These are phyloP conservation scores for Scolopax rusticola DNA, from an alignment of 2,797 vertebrate genomes.

Conservation along the genomic window DNA sequence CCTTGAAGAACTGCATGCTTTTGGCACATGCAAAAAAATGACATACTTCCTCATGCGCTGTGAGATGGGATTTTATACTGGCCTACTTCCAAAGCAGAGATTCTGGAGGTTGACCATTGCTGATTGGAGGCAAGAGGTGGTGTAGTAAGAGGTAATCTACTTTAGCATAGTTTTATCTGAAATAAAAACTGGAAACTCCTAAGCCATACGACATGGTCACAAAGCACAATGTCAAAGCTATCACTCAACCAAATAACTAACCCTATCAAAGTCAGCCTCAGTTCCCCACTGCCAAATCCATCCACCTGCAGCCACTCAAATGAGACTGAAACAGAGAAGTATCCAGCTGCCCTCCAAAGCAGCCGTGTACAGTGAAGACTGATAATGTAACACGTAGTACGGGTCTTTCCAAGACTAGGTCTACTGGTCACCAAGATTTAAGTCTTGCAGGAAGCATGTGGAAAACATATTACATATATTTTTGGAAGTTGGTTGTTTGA, in stretches of 20 bases:
- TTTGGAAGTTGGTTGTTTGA: not conserved
- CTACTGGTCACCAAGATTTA: not conserved
- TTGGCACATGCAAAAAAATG: not conserved
- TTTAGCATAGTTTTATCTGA: not conserved
- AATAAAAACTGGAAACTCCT: not conserved
- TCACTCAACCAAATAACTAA: not conserved
- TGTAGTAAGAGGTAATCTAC: not conserved
- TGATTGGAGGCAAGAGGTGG: not conserved
- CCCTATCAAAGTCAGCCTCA: not conserved
- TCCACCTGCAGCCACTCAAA: not conserved
- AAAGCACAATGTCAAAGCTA: not conserved
- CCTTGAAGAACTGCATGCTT: not conserved
- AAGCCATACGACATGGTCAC: not conserved
- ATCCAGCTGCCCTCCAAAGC: not conserved
- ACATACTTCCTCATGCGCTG: not conserved
- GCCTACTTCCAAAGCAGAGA: not conserved
- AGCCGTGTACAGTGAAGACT: not conserved
- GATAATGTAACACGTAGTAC: fast-evolving
- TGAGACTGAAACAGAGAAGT: not conserved
- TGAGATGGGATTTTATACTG: not conserved
- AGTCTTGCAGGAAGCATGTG: not conserved
- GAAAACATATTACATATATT: not conserved
- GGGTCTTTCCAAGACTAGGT: not conserved
- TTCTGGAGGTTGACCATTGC: not conserved
- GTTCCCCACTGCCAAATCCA: not conserved